These are phyloP conservation scores for Lampris incognitus DNA, from an alignment of 2,113 vertebrate genomes.

Conservation along the genomic window DNA sequence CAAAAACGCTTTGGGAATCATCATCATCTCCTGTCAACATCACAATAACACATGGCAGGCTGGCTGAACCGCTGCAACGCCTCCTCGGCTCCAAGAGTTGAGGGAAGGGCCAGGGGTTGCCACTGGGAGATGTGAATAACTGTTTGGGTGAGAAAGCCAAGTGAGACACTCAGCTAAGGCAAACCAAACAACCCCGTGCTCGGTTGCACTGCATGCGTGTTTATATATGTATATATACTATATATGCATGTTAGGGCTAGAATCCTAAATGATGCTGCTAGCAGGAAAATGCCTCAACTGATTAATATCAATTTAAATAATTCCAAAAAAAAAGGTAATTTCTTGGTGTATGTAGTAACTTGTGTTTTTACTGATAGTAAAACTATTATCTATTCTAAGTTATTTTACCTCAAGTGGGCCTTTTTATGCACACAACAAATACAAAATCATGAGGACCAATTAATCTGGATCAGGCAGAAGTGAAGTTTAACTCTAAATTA, in stretches of 20 bases:
- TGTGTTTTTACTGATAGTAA: too few species aligned
- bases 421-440: conserved; percentile 20
- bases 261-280: too few species aligned
- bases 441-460: conserved; percentile 37
- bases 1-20: conserved; percentile 33
- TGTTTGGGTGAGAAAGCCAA: conserved; percentile 17
- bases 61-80: conserved; percentile 15
- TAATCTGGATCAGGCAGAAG: conserved; percentile 39
- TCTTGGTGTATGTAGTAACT: too few species aligned
- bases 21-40: conserved; percentile 53
- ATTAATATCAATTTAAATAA: too few species aligned
- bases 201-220: too few species aligned
- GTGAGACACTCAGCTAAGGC: conserved; percentile 8
- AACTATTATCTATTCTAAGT: too few species aligned
- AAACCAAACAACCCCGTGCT: neutral
- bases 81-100: neutral
- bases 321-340: too few species aligned
- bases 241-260: too few species aligned
- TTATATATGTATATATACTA: too few species aligned
- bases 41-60: conserved; percentile 24
- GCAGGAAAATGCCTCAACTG: too few species aligned
- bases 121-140: conserved; percentile 2
- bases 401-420: conserved; percentile 7
- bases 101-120: conserved; percentile 18
- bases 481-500: conserved; percentile 42